Conservation (phyloP, 2,113 vertebrate species). For the Phalacrocorax pelagicus region DNA sequence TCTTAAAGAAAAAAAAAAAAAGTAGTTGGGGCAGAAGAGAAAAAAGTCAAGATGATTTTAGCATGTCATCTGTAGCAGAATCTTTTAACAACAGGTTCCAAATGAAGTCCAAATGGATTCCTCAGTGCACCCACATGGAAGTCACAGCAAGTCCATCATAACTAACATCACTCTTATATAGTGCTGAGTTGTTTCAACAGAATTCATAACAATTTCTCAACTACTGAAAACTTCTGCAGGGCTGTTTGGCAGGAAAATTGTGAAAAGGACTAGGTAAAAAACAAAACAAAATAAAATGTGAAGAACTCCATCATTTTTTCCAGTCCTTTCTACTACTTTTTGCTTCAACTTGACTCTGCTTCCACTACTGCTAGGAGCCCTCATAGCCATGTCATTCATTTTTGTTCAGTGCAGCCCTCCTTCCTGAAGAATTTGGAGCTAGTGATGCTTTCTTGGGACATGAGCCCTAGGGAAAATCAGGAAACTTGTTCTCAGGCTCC, state of each 20-base stretch:
- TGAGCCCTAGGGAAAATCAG: not conserved
- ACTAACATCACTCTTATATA: not conserved
- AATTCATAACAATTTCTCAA: not conserved
- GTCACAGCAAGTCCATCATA: not conserved
- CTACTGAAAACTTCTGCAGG: not conserved
- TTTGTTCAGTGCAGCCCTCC: not conserved
- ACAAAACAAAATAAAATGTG: not conserved
- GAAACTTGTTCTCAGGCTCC: not conserved
- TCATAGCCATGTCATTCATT: not conserved
- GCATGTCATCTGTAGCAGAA: not conserved
- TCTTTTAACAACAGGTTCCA: not conserved
- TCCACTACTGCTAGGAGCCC: not conserved
- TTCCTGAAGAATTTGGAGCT: not conserved
- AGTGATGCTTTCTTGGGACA: not conserved
- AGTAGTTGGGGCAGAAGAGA: not conserved
- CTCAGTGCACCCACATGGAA: not conserved
- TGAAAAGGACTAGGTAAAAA: not conserved
- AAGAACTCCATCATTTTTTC: accelerated
- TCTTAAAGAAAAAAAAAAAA: accelerated
- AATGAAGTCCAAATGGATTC: not conserved
- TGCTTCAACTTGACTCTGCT: not conserved
- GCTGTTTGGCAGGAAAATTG: not conserved
- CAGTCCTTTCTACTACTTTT: not conserved
- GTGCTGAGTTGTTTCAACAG: not conserved
- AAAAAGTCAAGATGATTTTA: not conserved